Base-by-base conservation (phyloP, 2,888 invertebrate genomes). In the Hemicrepidius hirtus region DNA sequence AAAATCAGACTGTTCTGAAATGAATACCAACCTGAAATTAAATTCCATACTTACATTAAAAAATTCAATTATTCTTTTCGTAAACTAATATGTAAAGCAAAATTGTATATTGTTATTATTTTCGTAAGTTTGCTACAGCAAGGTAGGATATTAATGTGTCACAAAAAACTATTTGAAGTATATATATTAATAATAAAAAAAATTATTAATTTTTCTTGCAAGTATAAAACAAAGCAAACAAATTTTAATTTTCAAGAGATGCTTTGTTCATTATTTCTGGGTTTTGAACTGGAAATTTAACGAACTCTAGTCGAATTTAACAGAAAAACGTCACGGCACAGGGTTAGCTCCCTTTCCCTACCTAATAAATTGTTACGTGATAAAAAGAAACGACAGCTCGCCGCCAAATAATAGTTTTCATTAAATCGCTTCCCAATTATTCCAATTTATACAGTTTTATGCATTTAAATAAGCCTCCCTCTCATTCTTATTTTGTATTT, bases 391-490 rank as follows among this genome's bases (percentile, higher is more conserved):
- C 50, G 55, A 16, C 37, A n/a, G 10, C 16, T 57, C 24, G n/a
- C 20, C 18, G 24, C 60, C 37, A 24, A 44, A 35, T 28, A 37
- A 44, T 44, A 28, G 16, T 28, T 50, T 55, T 50, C 41, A n/a
- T 55, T 55, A 70, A 37, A 53, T 60, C 35, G 62, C 49, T 63
- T 68, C 53, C 75, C 74, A 76, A 76, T 77, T 77, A 77, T 77
- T 75, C 71, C 76, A 77, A 75, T 77, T 77, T 74, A 72, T 76
- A 74, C 77, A 75, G 74, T 77, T 77, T 77, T 77, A 72, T 71
- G 74, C 75, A 73, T 76, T 66, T 73, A 67, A 73, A 75, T 67
- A 68, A 53, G 67, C 60, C 20, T 16, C 60, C 20, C 10, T 24
- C n/a, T 24, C 9, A 60, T 44, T 60, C 60, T 60, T 60, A 60